Percentiles rank a stretch among this genome's conserved stretches.
phyloP scores from a whole-genome alignment of 2,888 invertebrate genomes.

The Hyposoter dolosus region DNA sequence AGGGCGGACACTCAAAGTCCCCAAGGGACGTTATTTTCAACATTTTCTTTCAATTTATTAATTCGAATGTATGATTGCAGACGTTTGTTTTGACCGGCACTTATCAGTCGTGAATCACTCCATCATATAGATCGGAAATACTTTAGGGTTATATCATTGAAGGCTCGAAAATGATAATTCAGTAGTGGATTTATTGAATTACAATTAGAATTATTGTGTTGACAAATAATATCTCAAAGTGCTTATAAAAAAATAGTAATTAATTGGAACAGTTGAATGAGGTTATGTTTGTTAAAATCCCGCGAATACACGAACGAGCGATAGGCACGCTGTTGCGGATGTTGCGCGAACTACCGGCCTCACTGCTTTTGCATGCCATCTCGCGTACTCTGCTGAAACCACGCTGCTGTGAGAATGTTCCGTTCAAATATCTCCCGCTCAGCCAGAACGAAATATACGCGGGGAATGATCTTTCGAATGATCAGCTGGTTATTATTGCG shows the following conservation, averaged over 20 bases:
- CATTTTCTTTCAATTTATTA: conserved; percentile 70
- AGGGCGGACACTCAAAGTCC: conserved; percentile 76
- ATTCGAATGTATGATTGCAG: background rate
- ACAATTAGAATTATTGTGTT: background rate
- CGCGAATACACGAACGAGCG: background rate
- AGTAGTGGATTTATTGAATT: background rate
- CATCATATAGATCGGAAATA: conserved; percentile 9
- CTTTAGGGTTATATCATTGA: conserved; percentile 32
- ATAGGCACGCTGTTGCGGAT: background rate
- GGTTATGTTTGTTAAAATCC: conserved; percentile 1
- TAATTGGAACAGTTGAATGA: background rate
- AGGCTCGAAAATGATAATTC: background rate
- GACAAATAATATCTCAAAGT: background rate
- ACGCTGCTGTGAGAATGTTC: background rate
- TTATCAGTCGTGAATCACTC: background rate
- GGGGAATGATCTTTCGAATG: background rate
- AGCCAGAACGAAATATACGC: background rate
- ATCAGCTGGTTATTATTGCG: conserved; percentile 32
- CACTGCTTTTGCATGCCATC: background rate
- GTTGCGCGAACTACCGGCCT: background rate
- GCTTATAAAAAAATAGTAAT: background rate
- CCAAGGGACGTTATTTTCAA: conserved; percentile 78
- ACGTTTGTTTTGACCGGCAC: conserved; percentile 32
- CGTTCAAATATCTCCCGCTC: background rate
- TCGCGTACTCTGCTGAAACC: background rate